Percentiles rank a stretch among this genome's conserved stretches.
Conservation (phyloP, 2,797 vertebrate species). For the Melanotaenia pygmaea region DNA sequence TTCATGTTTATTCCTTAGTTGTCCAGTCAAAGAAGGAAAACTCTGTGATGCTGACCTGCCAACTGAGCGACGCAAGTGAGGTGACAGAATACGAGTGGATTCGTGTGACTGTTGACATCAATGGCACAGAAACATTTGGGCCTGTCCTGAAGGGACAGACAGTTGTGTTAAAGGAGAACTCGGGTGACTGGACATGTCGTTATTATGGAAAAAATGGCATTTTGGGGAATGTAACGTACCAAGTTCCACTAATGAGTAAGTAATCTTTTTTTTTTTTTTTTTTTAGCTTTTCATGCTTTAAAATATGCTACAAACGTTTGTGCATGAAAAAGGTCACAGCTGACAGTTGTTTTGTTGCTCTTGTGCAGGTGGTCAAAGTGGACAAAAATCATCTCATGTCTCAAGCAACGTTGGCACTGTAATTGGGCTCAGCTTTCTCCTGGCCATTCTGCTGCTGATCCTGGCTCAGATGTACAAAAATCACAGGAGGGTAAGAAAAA, state of each 20-base stretch:
- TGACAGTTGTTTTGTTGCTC: constrained; percentile 5
- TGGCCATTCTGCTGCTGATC: constrained; percentile 74
- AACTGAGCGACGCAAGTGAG: constrained; percentile 64
- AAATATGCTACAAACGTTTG: not conserved
- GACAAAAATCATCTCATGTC: constrained; percentile 7
- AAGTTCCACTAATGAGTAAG: constrained; percentile 70
- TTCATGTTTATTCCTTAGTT: constrained; percentile 59
- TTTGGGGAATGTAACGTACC: constrained; percentile 77
- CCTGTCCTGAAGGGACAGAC: constrained; percentile 49
- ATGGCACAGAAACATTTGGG: constrained; percentile 43
- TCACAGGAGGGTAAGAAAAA: constrained; percentile 76
- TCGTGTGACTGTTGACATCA: constrained; percentile 56
- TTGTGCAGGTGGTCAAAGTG: constrained; percentile 63
- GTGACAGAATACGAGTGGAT: constrained; percentile 79
- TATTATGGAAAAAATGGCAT: constrained; percentile 68
- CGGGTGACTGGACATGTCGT: constrained; percentile 73
- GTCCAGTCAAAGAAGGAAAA: constrained; percentile 28
- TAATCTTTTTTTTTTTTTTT: not conserved
- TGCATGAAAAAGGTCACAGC: not conserved
- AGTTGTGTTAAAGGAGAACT: constrained; percentile 40
- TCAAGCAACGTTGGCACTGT: constrained; percentile 41
- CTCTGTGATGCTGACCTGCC: constrained; percentile 71
- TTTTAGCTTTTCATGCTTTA: not conserved
- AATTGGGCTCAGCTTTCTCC: constrained; percentile 68
- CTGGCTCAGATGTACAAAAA: constrained; percentile 80